These are phyloP conservation scores for Enteromius viviparus DNA, from an alignment of 2,797 vertebrate genomes.

Conservation along the genomic window DNA sequence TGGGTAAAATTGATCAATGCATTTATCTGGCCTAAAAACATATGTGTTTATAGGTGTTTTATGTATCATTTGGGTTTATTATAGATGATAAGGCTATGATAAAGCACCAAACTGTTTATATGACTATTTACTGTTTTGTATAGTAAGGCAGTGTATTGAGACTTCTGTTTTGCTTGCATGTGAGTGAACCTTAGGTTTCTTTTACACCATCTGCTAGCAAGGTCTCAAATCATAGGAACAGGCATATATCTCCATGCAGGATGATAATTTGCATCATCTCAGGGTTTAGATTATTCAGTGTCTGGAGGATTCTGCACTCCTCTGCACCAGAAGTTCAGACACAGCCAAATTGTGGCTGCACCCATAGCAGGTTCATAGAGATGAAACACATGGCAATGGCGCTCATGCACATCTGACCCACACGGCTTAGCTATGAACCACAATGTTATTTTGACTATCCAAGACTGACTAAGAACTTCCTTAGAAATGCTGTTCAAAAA, in stretches of 20 bases:
- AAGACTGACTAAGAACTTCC: neutral
- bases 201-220: slow-evolving; percentile 71
- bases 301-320: slow-evolving; percentile 64
- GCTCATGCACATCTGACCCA: slow-evolving; percentile 47
- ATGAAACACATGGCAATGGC: slow-evolving; percentile 60
- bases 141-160: slow-evolving; percentile 27
- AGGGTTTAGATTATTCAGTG: slow-evolving; percentile 74
- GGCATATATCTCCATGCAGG: slow-evolving; percentile 70
- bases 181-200: slow-evolving; percentile 44
- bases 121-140: slow-evolving; percentile 39
- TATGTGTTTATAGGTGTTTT: neutral
- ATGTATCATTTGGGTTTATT: neutral
- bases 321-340: slow-evolving; percentile 42
- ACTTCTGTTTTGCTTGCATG: slow-evolving; percentile 27
- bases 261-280: slow-evolving; percentile 75
- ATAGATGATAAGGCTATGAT: neutral
- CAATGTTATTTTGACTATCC: neutral
- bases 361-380: slow-evolving; percentile 43
- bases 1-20: neutral
- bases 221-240: slow-evolving; percentile 69
- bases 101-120: slow-evolving; percentile 16
- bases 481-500: neutral
- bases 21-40: slow-evolving; percentile 1
- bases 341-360: slow-evolving; percentile 11
- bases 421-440: slow-evolving; percentile 13